These are phyloP conservation scores for Meloidogyne chitwoodi DNA, from an alignment of 1,140 invertebrate species.

Conservation along the genomic window DNA sequence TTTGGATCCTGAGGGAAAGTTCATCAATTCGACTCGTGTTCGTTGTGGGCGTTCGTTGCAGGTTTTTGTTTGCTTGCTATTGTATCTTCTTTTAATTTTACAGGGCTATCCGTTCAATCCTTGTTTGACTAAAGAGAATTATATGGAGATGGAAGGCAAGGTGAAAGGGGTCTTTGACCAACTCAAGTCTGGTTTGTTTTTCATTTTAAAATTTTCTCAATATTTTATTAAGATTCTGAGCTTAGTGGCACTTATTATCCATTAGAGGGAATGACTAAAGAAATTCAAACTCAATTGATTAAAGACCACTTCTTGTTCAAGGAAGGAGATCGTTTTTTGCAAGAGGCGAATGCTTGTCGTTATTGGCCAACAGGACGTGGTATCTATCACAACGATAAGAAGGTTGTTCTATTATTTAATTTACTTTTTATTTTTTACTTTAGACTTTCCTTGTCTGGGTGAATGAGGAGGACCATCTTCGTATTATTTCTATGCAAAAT, in stretches of 20 bases:
- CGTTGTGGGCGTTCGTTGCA: conserved; percentile 61
- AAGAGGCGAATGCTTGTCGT: conserved; percentile 83
- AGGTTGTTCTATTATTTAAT: conserved; percentile 76
- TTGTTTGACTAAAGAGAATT: conserved; percentile 57
- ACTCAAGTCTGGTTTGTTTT: conserved; percentile 22
- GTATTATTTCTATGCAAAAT: conserved; percentile 93
- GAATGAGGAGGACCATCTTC: conserved; percentile 71
- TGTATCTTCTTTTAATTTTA: conserved; percentile 63
- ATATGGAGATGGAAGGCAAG: conserved; percentile 56
- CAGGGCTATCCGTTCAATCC: conserved; percentile 82
- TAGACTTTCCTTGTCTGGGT: conserved; percentile 97
- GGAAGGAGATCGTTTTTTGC: conserved; percentile 65
- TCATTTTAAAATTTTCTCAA: neutral
- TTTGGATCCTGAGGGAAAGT: conserved; percentile 81
- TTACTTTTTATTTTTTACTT: conserved; percentile 47
- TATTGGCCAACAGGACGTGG: conserved; percentile 92
- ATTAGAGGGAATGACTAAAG: conserved; percentile 67
- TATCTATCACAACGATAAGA: conserved; percentile 89
- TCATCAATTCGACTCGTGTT: conserved; percentile 86
- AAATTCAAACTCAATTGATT: conserved; percentile 57
- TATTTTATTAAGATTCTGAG: conserved; percentile 64
- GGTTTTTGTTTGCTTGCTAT: conserved; percentile 19
- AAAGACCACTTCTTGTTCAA: conserved; percentile 79
- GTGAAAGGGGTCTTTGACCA: conserved; percentile 55
- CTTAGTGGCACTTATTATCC: conserved; percentile 85